Conservation (phyloP, 1,140 invertebrate genomes). For the Campoletis sonorensis region DNA sequence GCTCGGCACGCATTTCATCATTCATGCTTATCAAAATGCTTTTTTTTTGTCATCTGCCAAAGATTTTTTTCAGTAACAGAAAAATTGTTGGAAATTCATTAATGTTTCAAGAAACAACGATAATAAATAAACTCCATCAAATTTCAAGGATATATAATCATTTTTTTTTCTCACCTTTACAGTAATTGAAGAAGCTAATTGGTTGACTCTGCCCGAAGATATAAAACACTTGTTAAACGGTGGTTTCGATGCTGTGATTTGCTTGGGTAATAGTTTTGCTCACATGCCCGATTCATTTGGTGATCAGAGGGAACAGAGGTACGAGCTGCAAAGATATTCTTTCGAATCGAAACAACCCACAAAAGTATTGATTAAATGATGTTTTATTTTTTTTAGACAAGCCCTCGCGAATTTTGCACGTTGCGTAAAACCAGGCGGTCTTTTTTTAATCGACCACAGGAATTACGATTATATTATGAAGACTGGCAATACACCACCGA, state of each 20-base stretch:
- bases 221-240: conserved; percentile 79
- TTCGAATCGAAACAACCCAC: background rate
- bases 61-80: background rate
- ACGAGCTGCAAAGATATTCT: conserved; percentile 59
- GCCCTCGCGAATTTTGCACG: conserved; percentile 87
- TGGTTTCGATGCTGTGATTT: conserved; percentile 86
- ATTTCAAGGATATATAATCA: too few relatives aligned
- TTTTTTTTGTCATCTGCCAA: too few relatives aligned
- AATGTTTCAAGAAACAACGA: conserved; percentile 6
- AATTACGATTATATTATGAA: conserved; percentile 91
- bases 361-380: background rate
- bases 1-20: too few relatives aligned
- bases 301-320: conserved; percentile 87
- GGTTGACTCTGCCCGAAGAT: conserved; percentile 85
- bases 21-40: too few relatives aligned
- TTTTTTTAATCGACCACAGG: conserved; percentile 90
- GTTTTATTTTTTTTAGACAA: conserved; percentile 68
- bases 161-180: conserved; percentile 51
- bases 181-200: conserved; percentile 91
- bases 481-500: conserved; percentile 83
- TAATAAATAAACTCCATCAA: background rate
- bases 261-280: conserved; percentile 92
- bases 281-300: conserved; percentile 88
- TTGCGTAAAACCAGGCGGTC: conserved; percentile 89
- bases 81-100: background rate